A percentile compares a stretch with the other conserved stretches of the same genome.
phyloP scores from a whole-genome alignment of 2,888 invertebrate species.

The Cephalotes varians region DNA sequence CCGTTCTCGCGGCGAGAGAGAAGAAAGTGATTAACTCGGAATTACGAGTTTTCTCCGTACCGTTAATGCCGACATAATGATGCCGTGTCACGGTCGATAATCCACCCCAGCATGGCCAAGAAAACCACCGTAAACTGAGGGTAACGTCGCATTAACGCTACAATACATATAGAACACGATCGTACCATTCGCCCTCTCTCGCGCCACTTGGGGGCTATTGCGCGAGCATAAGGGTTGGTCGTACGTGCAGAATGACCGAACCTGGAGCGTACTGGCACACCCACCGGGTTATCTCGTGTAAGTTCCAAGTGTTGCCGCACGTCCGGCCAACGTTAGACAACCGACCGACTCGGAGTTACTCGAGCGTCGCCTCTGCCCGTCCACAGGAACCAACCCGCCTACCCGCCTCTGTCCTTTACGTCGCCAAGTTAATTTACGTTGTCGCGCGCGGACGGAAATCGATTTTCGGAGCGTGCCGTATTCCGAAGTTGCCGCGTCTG shows the following conservation, averaged over 20 bases:
- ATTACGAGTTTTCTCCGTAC: constrained; percentile 20
- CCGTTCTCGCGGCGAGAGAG: constrained; percentile 12
- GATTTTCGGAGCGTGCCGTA: constrained; percentile 27
- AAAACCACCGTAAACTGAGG: constrained; percentile 38
- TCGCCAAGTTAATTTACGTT: constrained; percentile 39
- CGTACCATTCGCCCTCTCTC: constrained; percentile 20
- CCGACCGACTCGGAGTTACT: constrained; percentile 57
- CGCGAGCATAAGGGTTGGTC: constrained; percentile 37
- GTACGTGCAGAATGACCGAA: constrained; percentile 57
- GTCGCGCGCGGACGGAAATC: constrained; percentile 39
- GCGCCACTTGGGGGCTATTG: constrained; percentile 11
- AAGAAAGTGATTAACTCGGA: constrained; percentile 41
- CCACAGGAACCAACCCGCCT: constrained; percentile 38
- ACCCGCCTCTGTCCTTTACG: neutral
- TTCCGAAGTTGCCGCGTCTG: neutral
- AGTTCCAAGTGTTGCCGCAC: constrained; percentile 68
- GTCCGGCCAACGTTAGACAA: constrained; percentile 62
- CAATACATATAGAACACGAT: constrained; percentile 39
- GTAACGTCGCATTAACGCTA: constrained; percentile 60
- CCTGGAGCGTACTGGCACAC: constrained; percentile 27
- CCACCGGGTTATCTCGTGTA: constrained; percentile 69
- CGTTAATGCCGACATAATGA: constrained; percentile 32
- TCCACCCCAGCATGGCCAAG: constrained; percentile 1
- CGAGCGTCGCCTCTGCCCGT: constrained; percentile 46
- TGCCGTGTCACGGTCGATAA: constrained; percentile 53